A percentile compares a stretch with the other conserved stretches of the same genome.
phyloP scores from a whole-genome alignment of 2,888 invertebrate genomes.

The Mylabris sibirica region DNA sequence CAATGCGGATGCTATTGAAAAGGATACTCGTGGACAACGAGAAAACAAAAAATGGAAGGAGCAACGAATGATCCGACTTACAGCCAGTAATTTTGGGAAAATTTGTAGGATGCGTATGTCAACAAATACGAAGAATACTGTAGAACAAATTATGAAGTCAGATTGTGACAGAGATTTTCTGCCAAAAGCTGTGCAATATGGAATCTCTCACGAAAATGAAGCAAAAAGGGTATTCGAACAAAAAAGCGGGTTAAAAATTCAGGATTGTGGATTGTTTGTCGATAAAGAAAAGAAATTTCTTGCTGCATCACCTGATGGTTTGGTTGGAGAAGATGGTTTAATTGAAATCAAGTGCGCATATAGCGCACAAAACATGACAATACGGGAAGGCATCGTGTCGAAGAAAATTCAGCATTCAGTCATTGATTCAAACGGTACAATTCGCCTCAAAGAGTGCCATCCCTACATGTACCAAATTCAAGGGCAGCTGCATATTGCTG shows the following conservation, averaged over 20 bases:
- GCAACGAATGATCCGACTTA: background rate
- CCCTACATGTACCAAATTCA: too few species aligned
- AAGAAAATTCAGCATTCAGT: too few species aligned
- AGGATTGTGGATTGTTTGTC: too few species aligned
- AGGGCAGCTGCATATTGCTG: too few species aligned
- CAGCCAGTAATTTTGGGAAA: conserved; percentile 29
- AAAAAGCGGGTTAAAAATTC: background rate
- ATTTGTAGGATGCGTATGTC: conserved; percentile 23
- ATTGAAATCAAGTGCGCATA: background rate
- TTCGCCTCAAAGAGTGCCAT: too few species aligned
- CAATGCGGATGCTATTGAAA: background rate
- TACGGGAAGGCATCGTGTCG: background rate
- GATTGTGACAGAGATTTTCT: background rate
- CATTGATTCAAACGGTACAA: too few species aligned
- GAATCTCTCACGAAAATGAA: background rate
- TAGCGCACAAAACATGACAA: background rate
- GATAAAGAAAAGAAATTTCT: too few species aligned
- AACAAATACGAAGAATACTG: background rate
- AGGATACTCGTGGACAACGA: conserved; percentile 11
- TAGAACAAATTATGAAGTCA: background rate
- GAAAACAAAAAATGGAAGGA: background rate
- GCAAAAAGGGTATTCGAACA: background rate
- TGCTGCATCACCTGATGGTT: background rate
- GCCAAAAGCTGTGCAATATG: background rate
- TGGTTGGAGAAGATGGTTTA: background rate